A percentile compares a stretch with the other conserved stretches of the same genome.
Conservation (phyloP, 2,888 invertebrate species). For the Bombylius discolor region DNA sequence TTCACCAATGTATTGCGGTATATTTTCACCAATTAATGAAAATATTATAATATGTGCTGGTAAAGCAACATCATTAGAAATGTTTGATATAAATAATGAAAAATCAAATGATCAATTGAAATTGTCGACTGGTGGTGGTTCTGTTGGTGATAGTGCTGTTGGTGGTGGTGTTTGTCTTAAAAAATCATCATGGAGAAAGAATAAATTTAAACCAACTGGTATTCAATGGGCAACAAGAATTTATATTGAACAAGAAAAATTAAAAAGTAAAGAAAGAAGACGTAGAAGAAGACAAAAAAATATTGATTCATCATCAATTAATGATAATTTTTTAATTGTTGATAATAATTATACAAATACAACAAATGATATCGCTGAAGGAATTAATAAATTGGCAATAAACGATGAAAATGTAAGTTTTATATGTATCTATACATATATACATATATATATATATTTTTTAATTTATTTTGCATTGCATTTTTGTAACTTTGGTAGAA, state of each 20-base stretch:
- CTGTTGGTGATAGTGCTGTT: slow-evolving; percentile 1
- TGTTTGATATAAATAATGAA: slow-evolving; percentile 27
- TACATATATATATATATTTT: too few relatives aligned
- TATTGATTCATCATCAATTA: too few relatives aligned
- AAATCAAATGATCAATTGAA: slow-evolving; percentile 9
- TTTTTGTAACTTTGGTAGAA: too few relatives aligned
- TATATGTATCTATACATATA: too few relatives aligned
- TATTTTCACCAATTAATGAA: slow-evolving; percentile 33
- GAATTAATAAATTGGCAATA: too few relatives aligned
- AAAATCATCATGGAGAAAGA: slow-evolving; percentile 3
- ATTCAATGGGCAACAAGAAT: slow-evolving; percentile 26
- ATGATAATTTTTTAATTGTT: too few relatives aligned
- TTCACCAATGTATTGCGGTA: slow-evolving; percentile 30
- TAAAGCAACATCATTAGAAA: slow-evolving; percentile 27
- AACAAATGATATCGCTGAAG: too few relatives aligned
- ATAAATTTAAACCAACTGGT: slow-evolving; percentile 16
- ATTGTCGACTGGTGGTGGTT: not conserved
- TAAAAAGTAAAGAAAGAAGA: not conserved
- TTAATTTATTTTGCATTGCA: too few relatives aligned
- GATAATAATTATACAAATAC: too few relatives aligned
- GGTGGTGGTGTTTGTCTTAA: slow-evolving; percentile 7
- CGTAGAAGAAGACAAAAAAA: not conserved
- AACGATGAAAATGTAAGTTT: too few relatives aligned
- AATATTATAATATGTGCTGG: slow-evolving; percentile 31
- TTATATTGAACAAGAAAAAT: not conserved